Evolutionary conservation across 2,888 invertebrate genomes (phyloP).

Genomic region (Lagria hirta): DNA sequence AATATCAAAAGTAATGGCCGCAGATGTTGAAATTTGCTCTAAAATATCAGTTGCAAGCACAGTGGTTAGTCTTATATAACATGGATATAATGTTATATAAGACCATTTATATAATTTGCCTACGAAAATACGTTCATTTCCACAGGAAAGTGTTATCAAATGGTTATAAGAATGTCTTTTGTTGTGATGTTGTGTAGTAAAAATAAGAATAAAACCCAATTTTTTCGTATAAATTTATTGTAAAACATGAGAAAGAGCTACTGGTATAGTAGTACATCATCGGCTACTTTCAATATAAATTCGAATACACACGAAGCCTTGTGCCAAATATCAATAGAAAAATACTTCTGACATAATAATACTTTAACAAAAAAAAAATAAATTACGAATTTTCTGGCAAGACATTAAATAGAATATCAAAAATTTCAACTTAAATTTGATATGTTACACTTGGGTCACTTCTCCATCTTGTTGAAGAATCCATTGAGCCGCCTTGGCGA

Average conservation of each 20-base stretch:
- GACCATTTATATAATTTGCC: too few species aligned
- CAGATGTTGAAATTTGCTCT: too few species aligned
- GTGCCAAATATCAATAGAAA: constrained; percentile 11
- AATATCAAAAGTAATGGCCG: too few species aligned
- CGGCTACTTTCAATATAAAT: constrained; percentile 6
- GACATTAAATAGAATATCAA: constrained; percentile 36
- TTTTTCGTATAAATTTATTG: constrained; percentile 22
- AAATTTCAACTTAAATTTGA: constrained; percentile 8
- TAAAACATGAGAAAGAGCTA: constrained; percentile 25
- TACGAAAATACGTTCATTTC: too few species aligned
- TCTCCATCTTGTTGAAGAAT: constrained; percentile 56
- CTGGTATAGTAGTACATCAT: constrained; percentile 8
- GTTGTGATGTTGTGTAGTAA: too few species aligned
- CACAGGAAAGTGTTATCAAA: too few species aligned
- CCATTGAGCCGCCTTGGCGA: constrained; percentile 66
- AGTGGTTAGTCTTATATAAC: too few species aligned
- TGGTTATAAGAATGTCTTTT: too few species aligned
- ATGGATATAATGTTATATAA: too few species aligned
- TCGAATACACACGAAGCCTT: constrained; percentile 8
- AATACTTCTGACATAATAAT: constrained; percentile 22
- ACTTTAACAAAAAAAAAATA: constrained; percentile 27
- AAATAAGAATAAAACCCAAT: not conserved
- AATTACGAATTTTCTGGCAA: constrained; percentile 32
- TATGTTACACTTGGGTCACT: constrained; percentile 45
- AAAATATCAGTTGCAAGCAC: too few species aligned